Conservation (phyloP, 2,113 vertebrate species). For the Chloroceryle aenea region DNA sequence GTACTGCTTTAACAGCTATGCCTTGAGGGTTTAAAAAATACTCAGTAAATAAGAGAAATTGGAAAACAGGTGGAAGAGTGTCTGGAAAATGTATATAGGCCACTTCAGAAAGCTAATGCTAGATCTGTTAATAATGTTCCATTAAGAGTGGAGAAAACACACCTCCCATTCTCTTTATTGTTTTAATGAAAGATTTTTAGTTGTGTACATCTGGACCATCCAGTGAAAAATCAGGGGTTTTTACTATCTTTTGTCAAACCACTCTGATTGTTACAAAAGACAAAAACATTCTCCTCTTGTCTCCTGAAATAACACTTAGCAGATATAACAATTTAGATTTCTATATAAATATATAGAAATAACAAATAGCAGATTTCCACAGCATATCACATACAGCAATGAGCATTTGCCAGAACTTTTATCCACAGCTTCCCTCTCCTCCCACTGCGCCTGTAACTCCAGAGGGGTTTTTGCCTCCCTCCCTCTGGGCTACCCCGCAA, state of each 20-base stretch:
- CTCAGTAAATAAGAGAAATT: not conserved
- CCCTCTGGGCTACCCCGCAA: fast-evolving
- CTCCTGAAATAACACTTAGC: not conserved
- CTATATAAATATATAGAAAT: too few species aligned
- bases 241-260: not conserved
- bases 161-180: not conserved
- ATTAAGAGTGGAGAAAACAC: not conserved
- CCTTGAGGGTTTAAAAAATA: conserved; percentile 1
- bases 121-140: not conserved
- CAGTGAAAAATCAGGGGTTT: not conserved
- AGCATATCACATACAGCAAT: not conserved
- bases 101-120: not conserved
- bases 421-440: not conserved
- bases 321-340: too few species aligned
- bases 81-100: not conserved
- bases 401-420: not conserved
- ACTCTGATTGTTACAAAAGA: not conserved
- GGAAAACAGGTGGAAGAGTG: not conserved
- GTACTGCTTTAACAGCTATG: not conserved
- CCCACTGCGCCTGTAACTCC: not conserved
- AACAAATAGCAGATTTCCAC: not conserved
- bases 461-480: not conserved
- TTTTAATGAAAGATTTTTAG: not conserved
- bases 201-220: not conserved
- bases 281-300: not conserved